These are phyloP conservation scores for Pantherophis alleghaniensis DNA, from an alignment of 2,797 vertebrate species.

Conservation along the genomic window DNA sequence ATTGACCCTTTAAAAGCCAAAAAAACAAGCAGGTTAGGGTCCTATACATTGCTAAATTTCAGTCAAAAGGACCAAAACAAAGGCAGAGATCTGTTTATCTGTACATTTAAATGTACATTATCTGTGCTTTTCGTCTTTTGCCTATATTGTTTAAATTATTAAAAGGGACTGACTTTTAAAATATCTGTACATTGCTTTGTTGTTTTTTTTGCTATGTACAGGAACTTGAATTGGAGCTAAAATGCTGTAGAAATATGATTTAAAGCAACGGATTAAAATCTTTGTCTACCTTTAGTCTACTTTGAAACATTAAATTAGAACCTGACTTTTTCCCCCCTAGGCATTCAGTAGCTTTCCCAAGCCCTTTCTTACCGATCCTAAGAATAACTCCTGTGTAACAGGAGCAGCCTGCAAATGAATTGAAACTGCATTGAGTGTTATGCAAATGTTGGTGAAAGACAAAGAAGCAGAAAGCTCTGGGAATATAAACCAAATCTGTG, in stretches of 20 bases:
- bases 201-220: not conserved
- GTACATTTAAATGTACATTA: too few species aligned
- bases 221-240: not conserved
- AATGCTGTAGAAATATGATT: not conserved
- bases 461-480: not conserved
- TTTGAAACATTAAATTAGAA: not conserved
- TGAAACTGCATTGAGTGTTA: not conserved
- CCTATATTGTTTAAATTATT: too few species aligned
- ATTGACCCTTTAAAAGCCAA: not conserved
- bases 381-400: constrained; percentile 21
- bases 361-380: not conserved
- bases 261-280: not conserved
- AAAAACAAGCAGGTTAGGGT: not conserved
- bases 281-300: not conserved
- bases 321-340: not conserved
- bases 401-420: not conserved
- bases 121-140: too few species aligned
- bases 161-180: too few species aligned
- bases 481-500: not conserved
- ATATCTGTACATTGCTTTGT: too few species aligned
- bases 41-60: not conserved
- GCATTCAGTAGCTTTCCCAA: not conserved
- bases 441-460: not conserved
- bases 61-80: not conserved
- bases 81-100: not conserved